Percentiles rank a stretch among this genome's conserved stretches.
These are phyloP conservation scores for Apamea sordens DNA, from an alignment of 2,888 invertebrate species.

Conservation along the genomic window DNA sequence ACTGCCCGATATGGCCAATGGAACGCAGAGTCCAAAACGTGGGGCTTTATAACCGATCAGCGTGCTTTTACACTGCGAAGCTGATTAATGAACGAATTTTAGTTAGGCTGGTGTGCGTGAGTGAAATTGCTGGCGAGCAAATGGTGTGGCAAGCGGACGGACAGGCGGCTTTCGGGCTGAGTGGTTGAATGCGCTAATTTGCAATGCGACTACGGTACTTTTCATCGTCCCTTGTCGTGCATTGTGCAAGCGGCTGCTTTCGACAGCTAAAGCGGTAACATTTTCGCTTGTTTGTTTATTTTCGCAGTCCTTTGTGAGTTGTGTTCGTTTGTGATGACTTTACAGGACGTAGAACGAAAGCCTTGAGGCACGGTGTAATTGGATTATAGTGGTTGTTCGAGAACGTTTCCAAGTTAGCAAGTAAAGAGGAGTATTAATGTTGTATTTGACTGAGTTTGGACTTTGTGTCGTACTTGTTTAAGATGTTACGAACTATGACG, in stretches of 20 bases:
- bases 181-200: constrained; percentile 83
- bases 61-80: constrained; percentile 61
- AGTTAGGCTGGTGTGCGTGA: constrained; percentile 63
- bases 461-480: constrained; percentile 33
- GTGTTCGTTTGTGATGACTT: constrained; percentile 66
- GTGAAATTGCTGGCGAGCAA: constrained; percentile 74
- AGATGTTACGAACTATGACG: constrained; percentile 31
- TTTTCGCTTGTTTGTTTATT: constrained; percentile 73
- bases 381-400: constrained; percentile 57
- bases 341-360: constrained; percentile 55
- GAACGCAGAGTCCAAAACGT: constrained; percentile 56
- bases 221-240: constrained; percentile 74
- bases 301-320: constrained; percentile 66
- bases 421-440: constrained; percentile 49
- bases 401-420: constrained; percentile 43
- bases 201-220: constrained; percentile 80
- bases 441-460: constrained; percentile 45
- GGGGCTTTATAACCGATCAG: constrained; percentile 50
- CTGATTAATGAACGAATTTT: constrained; percentile 67
- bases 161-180: constrained; percentile 78
- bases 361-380: constrained; percentile 64
- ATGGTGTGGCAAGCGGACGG: constrained; percentile 80
- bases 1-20: constrained; percentile 25
- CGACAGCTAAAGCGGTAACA: constrained; percentile 75
- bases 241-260: constrained; percentile 74